Conservation (phyloP, 1,140 invertebrate species). For the Schmidtea mediterranea region DNA sequence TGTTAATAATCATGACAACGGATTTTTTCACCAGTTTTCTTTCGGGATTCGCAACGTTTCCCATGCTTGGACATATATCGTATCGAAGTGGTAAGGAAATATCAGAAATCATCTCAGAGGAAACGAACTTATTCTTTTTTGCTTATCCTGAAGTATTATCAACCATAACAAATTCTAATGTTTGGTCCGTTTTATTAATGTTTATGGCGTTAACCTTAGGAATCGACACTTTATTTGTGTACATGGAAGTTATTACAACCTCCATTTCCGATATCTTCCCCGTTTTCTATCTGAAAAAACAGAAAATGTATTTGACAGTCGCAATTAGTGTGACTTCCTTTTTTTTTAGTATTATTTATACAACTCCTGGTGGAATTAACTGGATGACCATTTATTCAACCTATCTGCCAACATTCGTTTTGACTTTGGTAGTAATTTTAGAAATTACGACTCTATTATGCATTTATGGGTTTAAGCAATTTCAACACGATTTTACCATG, state of each 20-base stretch:
- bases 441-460: not conserved
- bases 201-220: slow-evolving; percentile 30
- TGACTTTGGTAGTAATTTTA: not conserved
- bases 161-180: slow-evolving; percentile 43
- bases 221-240: slow-evolving; percentile 15
- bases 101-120: slow-evolving; percentile 9
- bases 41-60: too few species aligned
- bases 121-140: slow-evolving; percentile 34
- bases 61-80: too few species aligned
- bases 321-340: not conserved
- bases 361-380: not conserved
- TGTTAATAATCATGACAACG: too few species aligned
- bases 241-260: not conserved
- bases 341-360: not conserved
- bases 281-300: not conserved
- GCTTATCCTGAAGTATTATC: slow-evolving; percentile 59
- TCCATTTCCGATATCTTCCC: not conserved
- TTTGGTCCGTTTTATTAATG: slow-evolving; percentile 60
- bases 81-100: slow-evolving; percentile 4
- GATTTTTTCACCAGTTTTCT: too few species aligned
- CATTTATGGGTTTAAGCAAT: slow-evolving; percentile 2
- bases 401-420: not conserved
- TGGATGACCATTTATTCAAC: not conserved
- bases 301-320: not conserved
- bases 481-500: not conserved